Percentiles rank a stretch among this genome's conserved stretches.
Conservation (phyloP, 2,888 invertebrate species). For the Erebia epiphron region DNA sequence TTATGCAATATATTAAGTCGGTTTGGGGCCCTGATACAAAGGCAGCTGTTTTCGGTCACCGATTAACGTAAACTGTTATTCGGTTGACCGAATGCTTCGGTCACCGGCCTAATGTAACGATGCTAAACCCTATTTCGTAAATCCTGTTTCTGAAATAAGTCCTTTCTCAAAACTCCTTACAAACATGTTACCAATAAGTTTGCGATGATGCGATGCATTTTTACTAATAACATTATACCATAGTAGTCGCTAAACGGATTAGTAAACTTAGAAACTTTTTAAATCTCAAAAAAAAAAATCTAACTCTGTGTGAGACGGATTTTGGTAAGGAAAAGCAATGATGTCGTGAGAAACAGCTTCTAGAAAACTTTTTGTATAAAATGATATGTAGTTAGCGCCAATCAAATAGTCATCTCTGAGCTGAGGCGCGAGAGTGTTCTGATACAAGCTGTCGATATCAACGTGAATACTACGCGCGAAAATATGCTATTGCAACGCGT, state of each 20-base stretch:
- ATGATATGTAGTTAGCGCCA: no score
- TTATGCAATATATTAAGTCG: no score
- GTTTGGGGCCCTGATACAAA: no score
- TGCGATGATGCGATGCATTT: slow-evolving; percentile 28
- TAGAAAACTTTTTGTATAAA: neutral
- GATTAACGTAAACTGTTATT: no score
- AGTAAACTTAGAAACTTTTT: slow-evolving; percentile 25
- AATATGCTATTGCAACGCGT: no score
- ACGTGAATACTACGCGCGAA: no score
- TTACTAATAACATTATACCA: slow-evolving; percentile 13
- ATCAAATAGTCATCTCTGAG: no score
- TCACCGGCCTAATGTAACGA: no score
- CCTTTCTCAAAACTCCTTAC: neutral
- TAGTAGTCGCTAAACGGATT: slow-evolving; percentile 29
- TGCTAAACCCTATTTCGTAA: neutral
- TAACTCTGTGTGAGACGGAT: neutral
- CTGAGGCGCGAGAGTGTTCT: no score
- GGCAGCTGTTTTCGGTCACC: no score
- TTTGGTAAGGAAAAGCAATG: neutral
- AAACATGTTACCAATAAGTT: slow-evolving; percentile 17
- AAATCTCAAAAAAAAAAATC: slow-evolving; percentile 1
- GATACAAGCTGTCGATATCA: no score
- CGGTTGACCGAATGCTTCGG: no score
- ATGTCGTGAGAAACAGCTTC: slow-evolving; percentile 8
- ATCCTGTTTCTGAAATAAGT: neutral